Conservation (phyloP, 1,140 invertebrate genomes). For the Apis laboriosa region DNA sequence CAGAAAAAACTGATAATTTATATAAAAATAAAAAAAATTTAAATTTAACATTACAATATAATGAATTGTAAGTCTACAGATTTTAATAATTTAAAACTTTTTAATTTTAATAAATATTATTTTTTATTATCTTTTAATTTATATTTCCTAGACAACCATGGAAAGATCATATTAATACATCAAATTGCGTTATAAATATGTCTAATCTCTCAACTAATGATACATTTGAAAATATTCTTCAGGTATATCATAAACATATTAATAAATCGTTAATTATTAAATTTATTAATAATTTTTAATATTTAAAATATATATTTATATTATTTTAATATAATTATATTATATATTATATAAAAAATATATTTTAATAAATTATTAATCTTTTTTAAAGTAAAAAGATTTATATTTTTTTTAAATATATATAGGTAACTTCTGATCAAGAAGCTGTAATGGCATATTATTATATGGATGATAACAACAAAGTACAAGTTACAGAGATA, state of each 20-base stretch:
- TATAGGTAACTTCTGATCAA: slow-evolving; percentile 88
- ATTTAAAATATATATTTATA: neutral
- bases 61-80: slow-evolving; percentile 78
- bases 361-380: no score
- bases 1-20: slow-evolving; percentile 69
- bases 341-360: no score
- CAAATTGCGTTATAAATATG: slow-evolving; percentile 81
- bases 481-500: slow-evolving; percentile 93
- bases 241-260: slow-evolving; percentile 72
- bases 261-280: neutral
- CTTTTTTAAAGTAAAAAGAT: neutral
- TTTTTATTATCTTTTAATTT: slow-evolving; percentile 6
- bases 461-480: slow-evolving; percentile 93
- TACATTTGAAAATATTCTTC: slow-evolving; percentile 92
- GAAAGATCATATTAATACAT: slow-evolving; percentile 67
- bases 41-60: slow-evolving; percentile 85
- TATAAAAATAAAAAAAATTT: slow-evolving; percentile 83
- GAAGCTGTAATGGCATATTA: slow-evolving; percentile 95
- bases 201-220: slow-evolving; percentile 82
- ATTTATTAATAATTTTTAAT: neutral
- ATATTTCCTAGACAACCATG: slow-evolving; percentile 75
- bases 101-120: slow-evolving; percentile 2
- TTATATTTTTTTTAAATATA: slow-evolving; percentile 2
- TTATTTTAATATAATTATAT: no score
- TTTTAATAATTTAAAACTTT: slow-evolving; percentile 1